Base-by-base conservation (phyloP, 2,797 vertebrate genomes). In the Eupleurogrammus muticus region DNA sequence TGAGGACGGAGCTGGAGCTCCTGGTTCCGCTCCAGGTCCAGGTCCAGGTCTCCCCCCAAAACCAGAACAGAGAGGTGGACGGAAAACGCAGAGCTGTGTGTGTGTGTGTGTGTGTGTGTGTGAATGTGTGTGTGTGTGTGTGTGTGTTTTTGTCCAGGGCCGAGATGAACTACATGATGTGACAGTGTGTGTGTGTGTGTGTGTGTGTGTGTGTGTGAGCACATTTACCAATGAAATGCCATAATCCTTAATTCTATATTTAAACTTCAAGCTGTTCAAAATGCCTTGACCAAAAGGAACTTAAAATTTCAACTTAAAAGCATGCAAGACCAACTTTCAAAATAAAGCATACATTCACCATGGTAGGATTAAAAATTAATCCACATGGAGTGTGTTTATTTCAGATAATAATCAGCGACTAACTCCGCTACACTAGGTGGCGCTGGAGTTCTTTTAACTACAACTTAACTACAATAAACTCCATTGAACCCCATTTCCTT, bases 11-110 rank as follows among this genome's bases (percentile, higher is more conserved):
- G 85, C 77, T 58, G 62, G 63, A 80, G 78, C 73, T 70, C 36
- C 59, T n/a, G 84, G 81, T 86, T 66, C 66, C 4, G 69, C 84
- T 92, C 90, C 90, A 90, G 90, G 82, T 87, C 84, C 86, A 77
- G 79, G 85, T 79, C n/a, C n/a, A n/a, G n/a, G n/a, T n/a, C n/a
- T n/a, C 78, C 60, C 74, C 75, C 66, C 86, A 82, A 65, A 87
- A 83, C 73, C 70, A 65, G 78, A 79, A 78, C 80, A 72, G 81
- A 81, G 38, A 76, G 63, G 65, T 58, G 54, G 66, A 66, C 44
- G 46, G 56, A 78, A 83, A 75, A 80, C 1, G 46, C 59, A 55
- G 50, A 54, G 56, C 34, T 1, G 28, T 62, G 61, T 66, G 63
- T 21, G 56, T 54, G 56, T 72, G 60, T 6, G 28, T 28, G 71